Base-by-base conservation (phyloP, 2,797 vertebrate genomes). In the Adelosebastes latens region DNA sequence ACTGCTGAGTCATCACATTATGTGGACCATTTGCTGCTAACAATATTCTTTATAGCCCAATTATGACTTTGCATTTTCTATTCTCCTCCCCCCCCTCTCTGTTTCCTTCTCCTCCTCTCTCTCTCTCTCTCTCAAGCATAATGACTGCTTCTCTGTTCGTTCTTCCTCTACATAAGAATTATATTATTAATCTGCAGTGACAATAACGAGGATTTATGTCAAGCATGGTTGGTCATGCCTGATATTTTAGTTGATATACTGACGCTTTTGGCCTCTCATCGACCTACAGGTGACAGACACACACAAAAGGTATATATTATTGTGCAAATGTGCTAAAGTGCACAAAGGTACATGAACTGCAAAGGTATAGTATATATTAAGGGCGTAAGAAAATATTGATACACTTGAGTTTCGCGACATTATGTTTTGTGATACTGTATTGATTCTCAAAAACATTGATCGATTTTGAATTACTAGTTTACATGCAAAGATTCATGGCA, bases 51-150 rank as follows among this genome's bases (percentile, higher is more conserved):
- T 92, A 90, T 80, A 63, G 88, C 75, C 75, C 82, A 80, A 80
- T 91, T 91, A 89, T 91, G 88, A 91, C 90, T 86, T 84, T 82
- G 89, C 87, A 77, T 90, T 86, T 89, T 83, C 79, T 34, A 11
- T 73, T 88, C 74, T 79, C 71, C 75, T 46, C 60, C 32, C 11
- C 11, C 56, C 25, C 13, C 31, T 12, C 65, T 59, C 36, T 5
- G 63, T 78, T 86, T 74, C 64, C 39, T 3, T 80, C 46, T 75
- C 58, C 11, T 25, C n/a, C 65, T 64, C 65, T 55, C 66, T 25
- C 39, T 25, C n/a, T 24, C 49, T 74, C 52, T 53, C 76, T 79
- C 65, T 70, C 13, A 64, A 77, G 66, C 53, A 75, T 22, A 69
- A 69, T 69, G 76, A 76, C 70, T 64, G 36, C 75, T 68, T 49